Conservation (phyloP, 2,888 invertebrate species). For the Leptopilina myrica region DNA sequence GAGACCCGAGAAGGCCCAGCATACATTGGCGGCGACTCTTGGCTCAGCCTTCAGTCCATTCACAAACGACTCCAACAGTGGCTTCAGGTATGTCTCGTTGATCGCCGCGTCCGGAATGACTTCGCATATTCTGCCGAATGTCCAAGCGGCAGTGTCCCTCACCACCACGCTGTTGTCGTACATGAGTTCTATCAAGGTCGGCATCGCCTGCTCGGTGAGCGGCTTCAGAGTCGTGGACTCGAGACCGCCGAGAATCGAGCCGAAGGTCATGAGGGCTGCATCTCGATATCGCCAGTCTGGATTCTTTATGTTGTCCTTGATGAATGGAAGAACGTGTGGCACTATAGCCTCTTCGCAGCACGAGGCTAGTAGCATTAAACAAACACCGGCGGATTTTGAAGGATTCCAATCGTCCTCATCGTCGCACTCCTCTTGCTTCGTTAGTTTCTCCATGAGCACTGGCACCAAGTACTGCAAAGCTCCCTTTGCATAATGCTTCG, state of each 20-base stretch:
- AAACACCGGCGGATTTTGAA: slow-evolving; percentile 99
- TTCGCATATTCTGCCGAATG: slow-evolving; percentile 98
- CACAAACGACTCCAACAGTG: slow-evolving; percentile 88
- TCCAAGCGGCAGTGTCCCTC: slow-evolving; percentile 98
- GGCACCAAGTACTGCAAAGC: slow-evolving; percentile 97
- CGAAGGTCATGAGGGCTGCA: slow-evolving; percentile 99
- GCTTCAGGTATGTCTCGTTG: slow-evolving; percentile 89
- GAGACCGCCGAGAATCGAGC: slow-evolving; percentile 94
- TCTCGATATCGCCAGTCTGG: slow-evolving; percentile 95
- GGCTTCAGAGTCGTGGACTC: slow-evolving; percentile 92
- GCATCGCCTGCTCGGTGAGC: slow-evolving; percentile 97
- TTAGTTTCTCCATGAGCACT: slow-evolving; percentile 93
- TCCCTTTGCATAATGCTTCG: slow-evolving; percentile 98
- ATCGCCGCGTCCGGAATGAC: slow-evolving; percentile 97
- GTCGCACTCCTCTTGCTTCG: slow-evolving; percentile 97
- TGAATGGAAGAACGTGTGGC: slow-evolving; percentile 96
- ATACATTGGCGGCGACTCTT: slow-evolving; percentile 97
- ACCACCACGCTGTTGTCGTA: slow-evolving; percentile 96
- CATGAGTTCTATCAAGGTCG: slow-evolving; percentile 95
- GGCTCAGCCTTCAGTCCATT: slow-evolving; percentile 95
- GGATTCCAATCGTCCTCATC: slow-evolving; percentile 99
- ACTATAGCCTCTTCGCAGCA: slow-evolving; percentile 99
- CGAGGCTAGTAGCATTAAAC: slow-evolving; percentile 96
- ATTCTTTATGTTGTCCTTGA: slow-evolving; percentile 94
- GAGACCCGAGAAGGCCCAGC: slow-evolving; percentile 98